These are phyloP conservation scores for Saguinus imperator DNA, from an alignment of 2,113 vertebrate species.

Conservation along the genomic window DNA sequence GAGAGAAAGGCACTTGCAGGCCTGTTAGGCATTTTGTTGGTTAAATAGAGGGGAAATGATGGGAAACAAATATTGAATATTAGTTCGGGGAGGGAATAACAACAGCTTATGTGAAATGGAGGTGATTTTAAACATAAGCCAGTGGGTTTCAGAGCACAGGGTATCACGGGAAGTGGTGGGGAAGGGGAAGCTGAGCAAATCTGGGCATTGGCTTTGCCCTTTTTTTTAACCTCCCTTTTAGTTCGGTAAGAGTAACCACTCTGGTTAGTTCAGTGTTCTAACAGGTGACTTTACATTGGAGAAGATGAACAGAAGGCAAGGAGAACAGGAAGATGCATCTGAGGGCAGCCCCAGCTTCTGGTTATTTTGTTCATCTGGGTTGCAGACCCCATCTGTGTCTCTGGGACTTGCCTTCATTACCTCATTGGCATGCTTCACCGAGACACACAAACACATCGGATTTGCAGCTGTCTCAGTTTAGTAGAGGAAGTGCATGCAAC, in stretches of 20 bases:
- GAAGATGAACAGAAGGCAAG: accelerated
- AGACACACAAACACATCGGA: neutral
- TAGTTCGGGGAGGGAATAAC: neutral
- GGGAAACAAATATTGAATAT: neutral
- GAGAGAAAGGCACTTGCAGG: neutral
- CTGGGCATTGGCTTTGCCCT: neutral
- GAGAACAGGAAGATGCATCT: accelerated
- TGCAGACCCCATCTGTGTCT: no score
- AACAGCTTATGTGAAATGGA: neutral
- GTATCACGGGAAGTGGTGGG: neutral
- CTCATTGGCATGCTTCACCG: neutral
- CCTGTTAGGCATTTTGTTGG: neutral
- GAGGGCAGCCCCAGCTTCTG: neutral
- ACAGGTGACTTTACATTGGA: neutral
- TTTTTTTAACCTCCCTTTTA: neutral
- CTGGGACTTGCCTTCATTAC: accelerated
- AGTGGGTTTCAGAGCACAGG: neutral
- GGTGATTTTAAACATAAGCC: neutral
- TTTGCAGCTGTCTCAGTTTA: accelerated
- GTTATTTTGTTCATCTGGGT: neutral
- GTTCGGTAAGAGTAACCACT: accelerated
- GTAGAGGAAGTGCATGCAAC: neutral
- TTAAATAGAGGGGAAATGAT: neutral
- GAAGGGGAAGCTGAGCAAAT: neutral
- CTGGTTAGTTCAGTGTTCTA: neutral